Evolutionary conservation across 2,888 invertebrate genomes (phyloP), one percentile per base, ranked within the genome.

Genomic region (Drosophila neotestacea): DNA sequence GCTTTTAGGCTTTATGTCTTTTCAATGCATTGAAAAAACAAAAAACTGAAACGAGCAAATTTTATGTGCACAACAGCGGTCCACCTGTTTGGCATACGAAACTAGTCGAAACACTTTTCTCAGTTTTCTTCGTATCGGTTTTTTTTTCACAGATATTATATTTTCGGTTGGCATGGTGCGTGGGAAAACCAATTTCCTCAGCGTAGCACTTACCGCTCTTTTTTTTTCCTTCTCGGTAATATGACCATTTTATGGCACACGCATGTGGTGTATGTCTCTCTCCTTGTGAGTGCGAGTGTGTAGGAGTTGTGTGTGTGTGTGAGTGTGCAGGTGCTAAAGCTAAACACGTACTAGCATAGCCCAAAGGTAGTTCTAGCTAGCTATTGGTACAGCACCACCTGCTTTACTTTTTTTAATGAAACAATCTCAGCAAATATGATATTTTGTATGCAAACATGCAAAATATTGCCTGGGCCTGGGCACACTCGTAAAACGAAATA

Each of bases 391-490:
- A 68, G 58, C 66, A 22, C 34, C 42, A 44, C 42, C 34, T 59
- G 41, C 39, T 60, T 56, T 52, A 41, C 62, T 84, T 77, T 87
- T 87, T 88, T 83, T 85, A 85, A 88, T 88, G 86, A 85, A 87
- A 88, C 88, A 85, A 85, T 88, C 86, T 88, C 84, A 59, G 86
- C 84, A 88, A 85, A 85, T 85, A 86, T 88, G 86, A 85, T 85
- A 85, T 88, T 85, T 88, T 84, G 88, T 88, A 86, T 86, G 86
- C 88, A 88, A 86, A 88, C 88, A 88, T 86, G 85, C 86, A 88
- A 85, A 88, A 88, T 85, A 88, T 85, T 79, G 75, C 74, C 69
- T 46, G 42, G 44, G 68, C 59, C 60, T 51, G 54, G 55, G 55
- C 73, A 68, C 68, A 69, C 75, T 76, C 85, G 76, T 81, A 85